Base-by-base conservation (phyloP, 1,140 invertebrate species). In the Drosophila tropicalis region DNA sequence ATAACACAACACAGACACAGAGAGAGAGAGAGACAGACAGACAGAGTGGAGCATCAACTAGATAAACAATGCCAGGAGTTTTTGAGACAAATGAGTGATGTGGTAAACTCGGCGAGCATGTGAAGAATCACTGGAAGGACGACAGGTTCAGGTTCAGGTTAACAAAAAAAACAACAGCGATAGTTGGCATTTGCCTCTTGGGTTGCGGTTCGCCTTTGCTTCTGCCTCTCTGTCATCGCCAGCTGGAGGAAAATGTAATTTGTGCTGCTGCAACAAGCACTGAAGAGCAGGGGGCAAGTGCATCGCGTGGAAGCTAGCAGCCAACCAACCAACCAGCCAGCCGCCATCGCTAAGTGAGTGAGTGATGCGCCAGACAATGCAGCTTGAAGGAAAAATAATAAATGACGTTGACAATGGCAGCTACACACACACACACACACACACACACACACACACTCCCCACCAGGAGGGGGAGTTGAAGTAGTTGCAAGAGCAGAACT, bases 331-430 rank as follows among this genome's bases (percentile, higher is more conserved):
- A 51, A 51, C 17, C 17, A 51, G 19, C 56, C 56, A 58, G 56
- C 32, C 56, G 51, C 32, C 54, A 40, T 13, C 70, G 36, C 70
- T 89, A 87, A 89, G 85, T 89, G 85, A 90, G 84, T 89, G 84
- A 89, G 85, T 90, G 84, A 90, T 90, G 70, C 71, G 71, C 77
- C 73, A 89, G 84, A 89, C 84, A 83, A 81, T 70, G 75, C 72
- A 76, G 81, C 77, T 81, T 89, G 74, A 90, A 90, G 84, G 84
- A 87, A 89, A 87, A 84, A 87, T 87, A 77, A 80, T 84, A 89
- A 87, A 87, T 89, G 78, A 80, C 84, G 83, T 67, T 87, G 83
- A 81, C 83, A 77, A 58, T 84, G 62, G 62, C 74, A 76, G n/a
- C 15, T 10, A 62, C 60, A 62, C 19, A 29, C 60, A 62, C 60